Conservation (phyloP, 2,113 vertebrate species). For the Syngnathus floridae region DNA sequence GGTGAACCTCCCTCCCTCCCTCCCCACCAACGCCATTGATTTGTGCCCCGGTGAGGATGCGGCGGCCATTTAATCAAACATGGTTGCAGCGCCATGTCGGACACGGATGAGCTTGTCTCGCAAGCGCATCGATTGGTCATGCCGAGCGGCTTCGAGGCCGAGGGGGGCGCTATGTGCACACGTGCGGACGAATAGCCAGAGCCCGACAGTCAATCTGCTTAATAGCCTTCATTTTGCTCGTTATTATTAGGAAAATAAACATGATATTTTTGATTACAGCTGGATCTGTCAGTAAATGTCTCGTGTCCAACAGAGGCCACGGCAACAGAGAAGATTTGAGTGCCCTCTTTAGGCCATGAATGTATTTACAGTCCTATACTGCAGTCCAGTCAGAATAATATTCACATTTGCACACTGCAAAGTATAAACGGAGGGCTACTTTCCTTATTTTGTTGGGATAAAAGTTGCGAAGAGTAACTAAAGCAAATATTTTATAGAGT, state of each 20-base stretch:
- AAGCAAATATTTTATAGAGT: too few species aligned
- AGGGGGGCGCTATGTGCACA: not conserved
- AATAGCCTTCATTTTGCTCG: not conserved
- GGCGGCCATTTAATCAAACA: slow-evolving; percentile 96
- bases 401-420: not conserved
- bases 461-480: not conserved
- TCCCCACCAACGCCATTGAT: slow-evolving; percentile 86
- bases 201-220: not conserved
- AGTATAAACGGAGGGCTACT: not conserved
- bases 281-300: not conserved
- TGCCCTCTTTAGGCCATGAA: not conserved
- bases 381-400: not conserved
- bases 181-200: not conserved
- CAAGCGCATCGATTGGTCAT: slow-evolving; percentile 85
- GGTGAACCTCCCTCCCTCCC: slow-evolving; percentile 71
- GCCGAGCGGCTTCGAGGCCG: slow-evolving; percentile 50
- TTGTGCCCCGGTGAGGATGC: slow-evolving; percentile 86
- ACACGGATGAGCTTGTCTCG: slow-evolving; percentile 85
- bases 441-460: not conserved
- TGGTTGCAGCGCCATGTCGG: slow-evolving; percentile 84
- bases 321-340: not conserved
- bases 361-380: not conserved
- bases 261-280: not conserved
- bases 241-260: not conserved
- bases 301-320: not conserved